Conservation (phyloP, 1,140 invertebrate genomes). For the Trialeurodes vaporariorum region DNA sequence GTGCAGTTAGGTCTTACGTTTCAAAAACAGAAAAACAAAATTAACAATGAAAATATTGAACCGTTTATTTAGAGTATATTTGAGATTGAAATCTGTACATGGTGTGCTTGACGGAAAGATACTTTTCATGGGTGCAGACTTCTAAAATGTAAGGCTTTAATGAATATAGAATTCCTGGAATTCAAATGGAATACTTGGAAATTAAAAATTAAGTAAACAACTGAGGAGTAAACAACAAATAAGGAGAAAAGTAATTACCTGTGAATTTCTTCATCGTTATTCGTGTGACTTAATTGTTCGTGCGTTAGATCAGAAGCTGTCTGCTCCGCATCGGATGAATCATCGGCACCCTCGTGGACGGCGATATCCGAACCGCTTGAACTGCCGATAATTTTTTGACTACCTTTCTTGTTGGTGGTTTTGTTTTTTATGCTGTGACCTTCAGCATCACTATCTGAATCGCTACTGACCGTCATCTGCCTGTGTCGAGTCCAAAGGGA, state of each 20-base stretch:
- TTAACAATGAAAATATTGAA: too few species aligned
- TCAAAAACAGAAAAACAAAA: too few species aligned
- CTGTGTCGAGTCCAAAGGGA: conserved; percentile 3
- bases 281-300: background rate
- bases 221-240: too few species aligned
- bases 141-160: too few species aligned
- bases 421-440: conserved; percentile 4
- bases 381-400: background rate
- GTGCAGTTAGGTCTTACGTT: too few species aligned
- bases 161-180: too few species aligned
- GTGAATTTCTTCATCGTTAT: background rate
- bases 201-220: too few species aligned
- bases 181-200: too few species aligned
- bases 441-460: conserved; percentile 7
- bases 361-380: conserved; percentile 10
- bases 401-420: conserved; percentile 4
- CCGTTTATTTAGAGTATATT: too few species aligned
- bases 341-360: background rate
- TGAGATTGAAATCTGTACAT: too few species aligned
- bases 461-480: background rate
- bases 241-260: background rate
- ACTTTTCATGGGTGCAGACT: too few species aligned
- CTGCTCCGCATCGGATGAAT: background rate
- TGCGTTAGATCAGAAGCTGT: background rate
- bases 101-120: too few species aligned